Base-by-base conservation (phyloP, 2,888 invertebrate genomes). In the Drosophila merina region DNA sequence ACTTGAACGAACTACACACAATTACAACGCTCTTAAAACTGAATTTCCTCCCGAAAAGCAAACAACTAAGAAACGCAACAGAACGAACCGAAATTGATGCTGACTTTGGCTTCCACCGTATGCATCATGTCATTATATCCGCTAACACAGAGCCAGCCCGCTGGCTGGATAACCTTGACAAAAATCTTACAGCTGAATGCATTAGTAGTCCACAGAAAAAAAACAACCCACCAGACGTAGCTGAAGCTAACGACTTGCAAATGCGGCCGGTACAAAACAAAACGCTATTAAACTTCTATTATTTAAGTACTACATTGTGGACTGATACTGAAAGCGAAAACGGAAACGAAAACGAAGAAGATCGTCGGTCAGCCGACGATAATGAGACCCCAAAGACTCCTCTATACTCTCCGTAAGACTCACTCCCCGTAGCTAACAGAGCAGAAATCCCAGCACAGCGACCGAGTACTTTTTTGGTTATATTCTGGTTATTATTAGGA, bases 121-220 rank as follows among this genome's bases (percentile, higher is more conserved):
- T 82, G 76, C 80, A 78, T 83, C 88, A 79, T 85, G 88, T 84
- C 84, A 85, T 86, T 85, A 83, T 83, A 88, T 88, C 88, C 88
- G 86, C 84, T 80, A 58, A 58, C 69, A 75, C 62, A 74, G 51
- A 44, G 25, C 44, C 44, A 10, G 25, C 42, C 42, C 20, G 42
- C 44, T 44, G 44, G 72, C 78, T 73, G 59, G 73, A 74, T 89
- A 89, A 90, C 89, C 89, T 89, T 90, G 89, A 89, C 89, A 90
- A 90, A 89, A 89, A 89, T 90, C 88, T 80, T 90, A 89, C 89
- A 90, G 89, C 85, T 89, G 89, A 90, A 89, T 86, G 89, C 86
- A 87, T 90, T 90, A 89, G 89, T 90, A 89, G 89, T 89, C 90
- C 89, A 90, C 77, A 60, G 84, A 68, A 68, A 52, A 14, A 49